These are phyloP conservation scores for Pelochelys cantorii DNA, from an alignment of 2,797 vertebrate genomes.

Conservation along the genomic window DNA sequence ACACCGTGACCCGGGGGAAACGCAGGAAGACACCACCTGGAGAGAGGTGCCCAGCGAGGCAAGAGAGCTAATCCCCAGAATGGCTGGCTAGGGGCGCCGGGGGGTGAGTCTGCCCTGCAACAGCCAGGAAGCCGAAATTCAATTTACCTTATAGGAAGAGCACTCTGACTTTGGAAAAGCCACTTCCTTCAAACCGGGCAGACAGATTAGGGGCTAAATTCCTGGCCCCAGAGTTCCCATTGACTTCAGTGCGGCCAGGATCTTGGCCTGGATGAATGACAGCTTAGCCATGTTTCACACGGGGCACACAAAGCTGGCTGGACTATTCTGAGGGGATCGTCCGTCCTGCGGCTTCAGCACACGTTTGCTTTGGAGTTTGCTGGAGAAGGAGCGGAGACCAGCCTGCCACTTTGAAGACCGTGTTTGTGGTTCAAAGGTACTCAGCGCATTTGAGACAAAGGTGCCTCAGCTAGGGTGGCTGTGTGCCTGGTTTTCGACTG, in stretches of 20 bases:
- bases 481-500: too few species aligned
- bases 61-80: too few species aligned
- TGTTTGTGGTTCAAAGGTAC: neutral
- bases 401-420: neutral
- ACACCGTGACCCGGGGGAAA: too few species aligned
- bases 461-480: neutral
- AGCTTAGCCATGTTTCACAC: neutral
- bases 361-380: neutral
- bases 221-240: neutral
- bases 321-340: neutral
- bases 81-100: too few species aligned
- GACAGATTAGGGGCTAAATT: neutral
- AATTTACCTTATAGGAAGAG: neutral
- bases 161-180: neutral
- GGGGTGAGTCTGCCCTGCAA: too few species aligned
- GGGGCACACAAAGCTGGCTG: neutral
- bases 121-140: neutral
- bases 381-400: neutral
- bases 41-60: too few species aligned
- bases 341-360: neutral
- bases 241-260: neutral
- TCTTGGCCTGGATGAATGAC: neutral
- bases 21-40: too few species aligned
- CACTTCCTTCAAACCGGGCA: accelerated
- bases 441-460: neutral